These are phyloP conservation scores for Halcyon senegalensis DNA, from an alignment of 2,113 vertebrate genomes.

Conservation along the genomic window DNA sequence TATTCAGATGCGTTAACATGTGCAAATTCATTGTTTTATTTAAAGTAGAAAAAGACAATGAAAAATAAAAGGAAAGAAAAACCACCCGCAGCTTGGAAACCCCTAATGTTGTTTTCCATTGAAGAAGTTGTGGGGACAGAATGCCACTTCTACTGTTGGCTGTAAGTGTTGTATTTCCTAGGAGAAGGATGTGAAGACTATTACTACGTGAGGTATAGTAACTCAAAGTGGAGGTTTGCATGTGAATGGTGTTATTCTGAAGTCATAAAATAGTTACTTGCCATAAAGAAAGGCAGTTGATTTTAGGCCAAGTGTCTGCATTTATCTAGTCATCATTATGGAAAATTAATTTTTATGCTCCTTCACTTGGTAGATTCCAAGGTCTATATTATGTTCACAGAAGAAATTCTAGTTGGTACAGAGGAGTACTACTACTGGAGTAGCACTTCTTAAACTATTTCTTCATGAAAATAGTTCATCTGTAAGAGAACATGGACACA, in stretches of 20 bases:
- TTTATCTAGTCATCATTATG: background rate
- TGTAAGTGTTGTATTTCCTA: background rate
- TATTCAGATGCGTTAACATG: slow-evolving; percentile 17
- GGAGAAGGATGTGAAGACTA: background rate
- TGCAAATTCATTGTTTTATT: slow-evolving; percentile 39
- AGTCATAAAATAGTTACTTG: background rate
- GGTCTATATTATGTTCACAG: background rate
- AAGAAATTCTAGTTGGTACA: background rate
- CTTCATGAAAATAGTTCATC: background rate
- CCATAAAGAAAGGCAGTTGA: background rate
- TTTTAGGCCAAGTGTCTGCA: background rate
- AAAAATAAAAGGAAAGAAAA: background rate
- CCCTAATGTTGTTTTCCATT: background rate
- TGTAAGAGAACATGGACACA: background rate
- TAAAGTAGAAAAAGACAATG: background rate
- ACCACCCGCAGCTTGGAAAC: background rate
- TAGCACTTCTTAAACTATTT: background rate
- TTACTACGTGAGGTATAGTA: background rate
- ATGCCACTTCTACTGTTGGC: background rate
- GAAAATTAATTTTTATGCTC: background rate
- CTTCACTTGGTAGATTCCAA: background rate
- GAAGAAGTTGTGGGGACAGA: background rate
- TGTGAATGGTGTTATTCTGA: background rate
- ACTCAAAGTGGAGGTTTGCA: background rate
- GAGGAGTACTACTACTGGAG: background rate